Evolutionary conservation across 2,797 vertebrate species (phyloP), one percentile per base, ranked within the genome.

Genomic region (Molossus alvarezi): DNA sequence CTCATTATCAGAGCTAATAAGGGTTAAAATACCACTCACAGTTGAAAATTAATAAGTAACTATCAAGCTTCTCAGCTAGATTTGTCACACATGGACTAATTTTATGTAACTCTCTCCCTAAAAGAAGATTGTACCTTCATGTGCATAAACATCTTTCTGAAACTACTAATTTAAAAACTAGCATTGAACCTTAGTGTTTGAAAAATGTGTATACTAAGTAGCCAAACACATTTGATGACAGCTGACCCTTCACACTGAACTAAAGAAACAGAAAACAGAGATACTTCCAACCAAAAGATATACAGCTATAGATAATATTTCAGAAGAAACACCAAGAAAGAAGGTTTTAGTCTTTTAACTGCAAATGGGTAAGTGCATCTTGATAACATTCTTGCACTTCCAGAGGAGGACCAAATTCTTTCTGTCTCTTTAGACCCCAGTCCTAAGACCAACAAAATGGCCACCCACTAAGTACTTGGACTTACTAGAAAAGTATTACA

Each of bases 1-100:
- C 72, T 55, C n/a, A 79, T 72, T 75, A 69, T 77, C 12, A 64
- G 15, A 73, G 48, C 20, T 48, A 55, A 64, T 13, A 71, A 81
- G 25, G 3, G 29, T 90, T 92, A 87, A 87, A 88, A 58, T 57
- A 60, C 25, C 48, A 89, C 4, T 85, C 41, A 86, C 14, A 53
- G 37, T 37, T 90, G 53, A 90, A 96, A 90, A 76, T 41, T 88
- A 41, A 48, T 58, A 57, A 23, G 5, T 69, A 27, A 82, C n/a
- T 75, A 69, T 45, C 15, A 92, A 92, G 48, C 9, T 81, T 94
- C 88, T 72, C 62, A 60, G 65, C 27, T 85, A 60, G 23, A 69
- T 83, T 64, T 94, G 18, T 82, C 75, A 95, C 23, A 83, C 27
- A 51, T 55, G 48, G 29, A 65, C 69, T 83, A 77, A 62, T 88